phyloP scores from a whole-genome alignment of 2,888 invertebrate genomes.

The Drosophila algonquin region DNA sequence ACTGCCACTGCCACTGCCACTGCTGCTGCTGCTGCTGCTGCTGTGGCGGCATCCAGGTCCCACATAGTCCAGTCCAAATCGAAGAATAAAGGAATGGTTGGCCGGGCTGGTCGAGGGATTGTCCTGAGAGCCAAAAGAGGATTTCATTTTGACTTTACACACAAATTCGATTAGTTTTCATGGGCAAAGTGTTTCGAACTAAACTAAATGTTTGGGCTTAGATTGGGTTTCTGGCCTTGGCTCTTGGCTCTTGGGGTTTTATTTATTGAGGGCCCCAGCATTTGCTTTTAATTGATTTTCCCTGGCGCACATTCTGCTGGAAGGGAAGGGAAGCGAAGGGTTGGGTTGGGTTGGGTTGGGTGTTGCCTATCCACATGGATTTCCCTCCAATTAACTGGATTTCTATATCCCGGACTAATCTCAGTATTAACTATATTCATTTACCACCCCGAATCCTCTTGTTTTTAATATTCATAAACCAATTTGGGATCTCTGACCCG shows the following conservation, averaged over 20 bases:
- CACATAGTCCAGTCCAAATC: neutral
- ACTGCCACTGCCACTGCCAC: neutral
- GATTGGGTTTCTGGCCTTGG: neutral
- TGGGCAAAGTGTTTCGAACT: constrained; percentile 12
- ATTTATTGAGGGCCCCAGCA: neutral
- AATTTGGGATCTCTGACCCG: constrained; percentile 32
- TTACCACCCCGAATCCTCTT: constrained; percentile 13
- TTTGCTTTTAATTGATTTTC: constrained; percentile 6
- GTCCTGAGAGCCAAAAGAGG: constrained; percentile 14
- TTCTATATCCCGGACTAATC: constrained; percentile 7
- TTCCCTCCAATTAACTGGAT: constrained; percentile 21
- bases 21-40: neutral
- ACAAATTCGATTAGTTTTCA: constrained; percentile 57
- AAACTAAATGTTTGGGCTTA: constrained; percentile 8
- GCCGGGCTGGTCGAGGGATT: neutral
- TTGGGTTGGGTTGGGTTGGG: too few species aligned
- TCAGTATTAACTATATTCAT: constrained; percentile 15
- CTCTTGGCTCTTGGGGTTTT: neutral
- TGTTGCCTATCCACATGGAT: neutral
- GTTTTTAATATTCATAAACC: constrained; percentile 41
- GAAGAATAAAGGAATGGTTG: neutral
- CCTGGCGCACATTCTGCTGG: neutral
- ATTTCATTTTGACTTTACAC: constrained; percentile 23
- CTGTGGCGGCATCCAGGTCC: too few species aligned
- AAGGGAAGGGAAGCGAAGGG: too few species aligned